Base-by-base conservation (phyloP, 1,140 invertebrate species). In the Ptiloglossa arizonensis region DNA sequence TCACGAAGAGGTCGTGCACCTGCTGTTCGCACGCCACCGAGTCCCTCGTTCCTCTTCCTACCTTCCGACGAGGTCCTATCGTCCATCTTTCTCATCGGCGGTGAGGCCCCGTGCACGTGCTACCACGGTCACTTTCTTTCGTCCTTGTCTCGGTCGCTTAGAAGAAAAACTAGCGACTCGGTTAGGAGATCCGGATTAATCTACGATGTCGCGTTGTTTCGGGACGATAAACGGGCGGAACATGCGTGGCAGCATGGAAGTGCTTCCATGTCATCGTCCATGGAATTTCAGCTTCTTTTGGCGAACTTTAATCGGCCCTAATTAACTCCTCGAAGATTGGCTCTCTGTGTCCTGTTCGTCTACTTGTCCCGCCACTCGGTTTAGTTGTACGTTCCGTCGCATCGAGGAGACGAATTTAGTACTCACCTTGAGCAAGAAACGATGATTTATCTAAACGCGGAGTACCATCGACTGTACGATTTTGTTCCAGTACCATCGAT, bases 21-120 rank as follows among this genome's bases (percentile, higher is more conserved):
- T 91, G 90, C 89, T 89, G 88, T 89, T 90, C 86, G 89, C 89
- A 89, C 90, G 90, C 90, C 90, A 89, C 87, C 81, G 76, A 81
- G 66, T 68, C 64, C 44, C 38, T 64, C 56, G 44, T 68, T 73
- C 60, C 69, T 62, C 70, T 35, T 80, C 56, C 59, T 48, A 54
- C 63, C 19, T 46, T 76, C 72, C 71, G 68, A 11, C 54, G 63
- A 19, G 17, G 32, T 74, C 59, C 22, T 13, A 71, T 48, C 62
- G 54, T 59, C 52, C 60, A 27, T 66, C 59, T 56, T 64, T 46
- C 9, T 72, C 76, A 27, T 41, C 38, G 19, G 0, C 1, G 15
- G 41, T 38, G 62, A 54, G 27, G 52, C 63, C 50, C 48, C 9
- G 22, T 62, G 41, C 68, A 52, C 74, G 76, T 83, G 70, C 77